Percentiles rank a stretch among this genome's conserved stretches.
Conservation (phyloP, 2,888 invertebrate species). For the Sabellastarte sp. region DNA sequence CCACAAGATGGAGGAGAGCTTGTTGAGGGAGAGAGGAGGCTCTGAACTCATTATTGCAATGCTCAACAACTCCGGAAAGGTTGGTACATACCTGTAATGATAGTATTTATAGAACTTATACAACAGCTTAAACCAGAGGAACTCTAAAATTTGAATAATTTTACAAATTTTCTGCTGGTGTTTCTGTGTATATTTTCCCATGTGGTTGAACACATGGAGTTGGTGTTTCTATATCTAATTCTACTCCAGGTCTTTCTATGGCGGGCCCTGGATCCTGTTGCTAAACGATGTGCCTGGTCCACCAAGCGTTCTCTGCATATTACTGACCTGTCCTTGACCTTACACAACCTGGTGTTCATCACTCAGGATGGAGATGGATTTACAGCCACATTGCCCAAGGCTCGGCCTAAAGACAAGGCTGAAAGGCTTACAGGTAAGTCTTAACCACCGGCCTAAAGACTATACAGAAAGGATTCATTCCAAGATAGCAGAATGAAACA, state of each 20-base stretch:
- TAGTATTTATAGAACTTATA: neutral
- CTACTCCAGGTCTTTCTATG: slow-evolving; percentile 65
- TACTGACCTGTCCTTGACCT: slow-evolving; percentile 66
- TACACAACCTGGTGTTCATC: slow-evolving; percentile 67
- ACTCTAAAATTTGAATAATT: too few relatives aligned
- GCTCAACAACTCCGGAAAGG: slow-evolving; percentile 67
- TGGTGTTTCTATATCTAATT: too few relatives aligned
- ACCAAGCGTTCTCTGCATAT: slow-evolving; percentile 66
- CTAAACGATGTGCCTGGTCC: slow-evolving; percentile 66
- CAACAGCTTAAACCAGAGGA: too few relatives aligned
- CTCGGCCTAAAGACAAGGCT: slow-evolving; percentile 57
- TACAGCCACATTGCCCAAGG: slow-evolving; percentile 60
- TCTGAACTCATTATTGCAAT: slow-evolving; percentile 67
- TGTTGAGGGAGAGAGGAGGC: slow-evolving; percentile 59
- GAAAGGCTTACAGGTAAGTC: too few relatives aligned
- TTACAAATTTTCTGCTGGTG: too few relatives aligned
- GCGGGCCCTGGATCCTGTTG: slow-evolving; percentile 65
- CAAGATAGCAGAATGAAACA: too few relatives aligned
- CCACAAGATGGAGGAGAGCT: slow-evolving; percentile 55
- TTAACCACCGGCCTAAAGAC: too few relatives aligned
- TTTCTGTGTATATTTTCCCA: too few relatives aligned
- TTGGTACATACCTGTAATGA: slow-evolving; percentile 23
- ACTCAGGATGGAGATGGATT: slow-evolving; percentile 72
- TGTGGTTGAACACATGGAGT: too few relatives aligned
- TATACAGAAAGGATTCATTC: too few relatives aligned